These are phyloP conservation scores for Cyanistes caeruleus DNA, from an alignment of 2,113 vertebrate species.

Conservation along the genomic window DNA sequence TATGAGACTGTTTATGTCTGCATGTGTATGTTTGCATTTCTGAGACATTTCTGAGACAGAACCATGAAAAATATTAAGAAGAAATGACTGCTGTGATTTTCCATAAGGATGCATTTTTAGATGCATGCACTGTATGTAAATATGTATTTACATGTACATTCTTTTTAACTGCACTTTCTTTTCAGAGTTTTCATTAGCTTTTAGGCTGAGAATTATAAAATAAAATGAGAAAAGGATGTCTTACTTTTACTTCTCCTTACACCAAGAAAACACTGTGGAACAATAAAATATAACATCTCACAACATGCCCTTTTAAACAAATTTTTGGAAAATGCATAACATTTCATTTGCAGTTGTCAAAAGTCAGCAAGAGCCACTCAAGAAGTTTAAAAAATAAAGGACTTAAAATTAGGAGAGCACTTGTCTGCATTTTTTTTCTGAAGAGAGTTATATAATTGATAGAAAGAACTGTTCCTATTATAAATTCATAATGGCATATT, in stretches of 20 bases:
- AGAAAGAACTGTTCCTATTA: not conserved
- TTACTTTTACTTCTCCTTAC: not conserved
- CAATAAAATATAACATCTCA: not conserved
- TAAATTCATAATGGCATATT: not conserved
- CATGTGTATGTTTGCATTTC: not conserved
- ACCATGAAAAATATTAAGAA: not conserved
- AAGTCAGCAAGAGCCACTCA: not conserved
- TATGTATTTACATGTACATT: not conserved
- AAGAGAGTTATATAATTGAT: not conserved
- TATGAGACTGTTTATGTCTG: not conserved
- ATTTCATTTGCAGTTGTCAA: not conserved
- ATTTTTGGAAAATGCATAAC: not conserved
- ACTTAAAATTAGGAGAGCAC: not conserved
- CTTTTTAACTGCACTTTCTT: not conserved
- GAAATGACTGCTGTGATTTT: not conserved
- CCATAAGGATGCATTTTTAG: not conserved
- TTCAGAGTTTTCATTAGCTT: not conserved
- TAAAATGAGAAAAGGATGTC: not conserved
- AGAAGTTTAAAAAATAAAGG: not conserved
- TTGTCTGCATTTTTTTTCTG: not conserved
- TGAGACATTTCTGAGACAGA: not conserved
- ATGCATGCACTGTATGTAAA: not conserved
- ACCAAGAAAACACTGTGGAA: not conserved
- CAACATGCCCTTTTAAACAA: not conserved
- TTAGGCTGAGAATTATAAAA: not conserved